Conservation (phyloP, 53 echinoderm and acorn worm species). For the Glandiceps talaboti region DNA sequence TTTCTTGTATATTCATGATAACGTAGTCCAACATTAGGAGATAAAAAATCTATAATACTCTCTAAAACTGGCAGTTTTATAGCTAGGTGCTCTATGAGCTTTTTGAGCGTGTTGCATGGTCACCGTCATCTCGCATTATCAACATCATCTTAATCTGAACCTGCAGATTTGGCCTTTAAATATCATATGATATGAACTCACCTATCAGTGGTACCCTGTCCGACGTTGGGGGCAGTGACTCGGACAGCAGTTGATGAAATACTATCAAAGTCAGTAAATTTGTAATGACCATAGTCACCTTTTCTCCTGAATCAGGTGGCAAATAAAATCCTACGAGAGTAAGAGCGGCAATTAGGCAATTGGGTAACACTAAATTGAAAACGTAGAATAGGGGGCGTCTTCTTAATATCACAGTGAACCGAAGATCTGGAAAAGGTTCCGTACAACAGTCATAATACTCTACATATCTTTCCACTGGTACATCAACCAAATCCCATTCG, state of each 20-base stretch:
- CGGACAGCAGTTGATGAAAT: constrained; percentile 64
- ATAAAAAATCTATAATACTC: too few species aligned
- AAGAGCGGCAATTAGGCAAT: constrained; percentile 67
- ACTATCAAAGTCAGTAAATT: constrained; percentile 86
- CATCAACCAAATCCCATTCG: constrained; percentile 64
- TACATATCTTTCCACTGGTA: constrained; percentile 52
- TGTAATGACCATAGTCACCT: constrained; percentile 86
- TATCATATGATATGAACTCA: too few species aligned
- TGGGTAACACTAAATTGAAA: constrained; percentile 64
- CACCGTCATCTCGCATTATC: too few species aligned
- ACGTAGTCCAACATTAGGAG: too few species aligned
- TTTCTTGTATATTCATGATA: too few species aligned
- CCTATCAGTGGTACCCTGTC: constrained; percentile 76
- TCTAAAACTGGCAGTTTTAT: too few species aligned
- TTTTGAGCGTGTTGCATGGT: too few species aligned
- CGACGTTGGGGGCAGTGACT: constrained; percentile 89
- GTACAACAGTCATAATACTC: constrained; percentile 54
- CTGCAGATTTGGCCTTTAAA: too few species aligned
- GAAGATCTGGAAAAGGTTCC: constrained; percentile 51
- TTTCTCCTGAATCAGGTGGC: constrained; percentile 81
- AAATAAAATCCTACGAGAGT: constrained; percentile 76
- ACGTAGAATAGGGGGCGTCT: constrained; percentile 72
- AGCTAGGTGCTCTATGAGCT: too few species aligned
- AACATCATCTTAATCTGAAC: too few species aligned
- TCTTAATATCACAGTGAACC: constrained; percentile 50